phyloP scores from a whole-genome alignment of 92 coral and sea anemone genomes.

The Palythoa grandiflora region DNA sequence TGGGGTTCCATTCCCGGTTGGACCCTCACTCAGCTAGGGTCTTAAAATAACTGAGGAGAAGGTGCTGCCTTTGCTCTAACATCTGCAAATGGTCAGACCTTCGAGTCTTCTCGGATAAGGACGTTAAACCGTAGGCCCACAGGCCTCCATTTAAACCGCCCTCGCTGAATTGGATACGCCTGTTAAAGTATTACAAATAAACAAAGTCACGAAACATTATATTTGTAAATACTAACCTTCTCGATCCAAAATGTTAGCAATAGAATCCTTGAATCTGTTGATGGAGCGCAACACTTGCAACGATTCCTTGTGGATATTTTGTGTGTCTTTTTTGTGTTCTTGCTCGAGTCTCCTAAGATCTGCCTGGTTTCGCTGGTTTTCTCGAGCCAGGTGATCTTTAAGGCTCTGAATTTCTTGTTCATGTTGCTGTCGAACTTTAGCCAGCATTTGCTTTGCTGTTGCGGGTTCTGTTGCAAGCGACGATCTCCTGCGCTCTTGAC shows the following conservation, averaged over 20 bases:
- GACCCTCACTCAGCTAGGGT: no score
- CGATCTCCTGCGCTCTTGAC: conserved; percentile 69
- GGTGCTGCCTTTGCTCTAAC: no score
- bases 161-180: no score
- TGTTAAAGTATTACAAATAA: no score
- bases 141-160: no score
- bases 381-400: conserved; percentile 79
- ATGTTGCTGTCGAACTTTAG: conserved; percentile 88
- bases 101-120: no score
- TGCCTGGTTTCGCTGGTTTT: conserved; percentile 84
- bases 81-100: no score
- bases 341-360: conserved; percentile 84
- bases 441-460: conserved; percentile 94
- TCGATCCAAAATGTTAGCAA: conserved; percentile 86
- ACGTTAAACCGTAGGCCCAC: no score
- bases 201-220: not conserved
- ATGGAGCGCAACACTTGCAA: conserved; percentile 84
- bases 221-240: conserved; percentile 79
- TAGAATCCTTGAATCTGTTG: conserved; percentile 92
- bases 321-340: conserved; percentile 87
- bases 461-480: conserved; percentile 78
- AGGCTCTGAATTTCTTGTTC: conserved; percentile 90
- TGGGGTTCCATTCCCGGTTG: no score
- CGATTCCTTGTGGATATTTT: conserved; percentile 91
- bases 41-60: no score